These are phyloP conservation scores for Saccopteryx bilineata DNA, from an alignment of 2,113 vertebrate genomes.

Conservation along the genomic window DNA sequence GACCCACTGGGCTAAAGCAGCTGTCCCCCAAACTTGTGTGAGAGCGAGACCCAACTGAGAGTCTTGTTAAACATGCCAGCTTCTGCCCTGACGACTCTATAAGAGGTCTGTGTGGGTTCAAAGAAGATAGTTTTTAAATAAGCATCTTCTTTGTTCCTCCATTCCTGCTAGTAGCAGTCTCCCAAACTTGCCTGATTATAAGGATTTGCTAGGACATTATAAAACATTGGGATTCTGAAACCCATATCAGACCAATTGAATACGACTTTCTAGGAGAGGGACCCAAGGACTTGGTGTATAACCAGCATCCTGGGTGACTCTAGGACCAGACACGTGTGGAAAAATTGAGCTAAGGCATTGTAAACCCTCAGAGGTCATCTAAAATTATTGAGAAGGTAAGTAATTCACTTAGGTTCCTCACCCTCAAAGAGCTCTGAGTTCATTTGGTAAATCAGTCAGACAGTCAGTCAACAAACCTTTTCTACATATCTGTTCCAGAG, in stretches of 20 bases:
- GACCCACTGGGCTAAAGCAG: not conserved
- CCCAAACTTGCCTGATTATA: not conserved
- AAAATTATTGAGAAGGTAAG: conserved; percentile 6
- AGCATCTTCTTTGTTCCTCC: not conserved
- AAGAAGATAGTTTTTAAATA: not conserved
- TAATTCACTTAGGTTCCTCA: not conserved
- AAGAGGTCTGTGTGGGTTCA: not conserved
- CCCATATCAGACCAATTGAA: not conserved
- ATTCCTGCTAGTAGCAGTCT: not conserved
- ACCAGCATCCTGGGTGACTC: not conserved
- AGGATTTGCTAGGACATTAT: not conserved
- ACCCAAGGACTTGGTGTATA: not conserved
- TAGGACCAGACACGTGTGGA: not conserved
- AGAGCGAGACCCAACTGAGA: not conserved
- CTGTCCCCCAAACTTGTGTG: rapidly evolving
- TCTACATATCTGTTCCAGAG: not conserved
- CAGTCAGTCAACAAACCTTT: not conserved
- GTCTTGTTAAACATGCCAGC: not conserved
- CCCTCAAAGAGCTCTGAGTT: not conserved
- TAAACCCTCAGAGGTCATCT: not conserved
- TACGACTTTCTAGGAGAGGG: not conserved
- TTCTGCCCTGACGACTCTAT: not conserved
- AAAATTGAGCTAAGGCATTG: not conserved
- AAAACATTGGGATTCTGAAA: not conserved
- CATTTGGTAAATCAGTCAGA: not conserved